Percentiles rank a stretch among this genome's conserved stretches.
These are phyloP conservation scores for Charanyca ferruginea DNA, from an alignment of 2,888 invertebrate species.

Conservation along the genomic window DNA sequence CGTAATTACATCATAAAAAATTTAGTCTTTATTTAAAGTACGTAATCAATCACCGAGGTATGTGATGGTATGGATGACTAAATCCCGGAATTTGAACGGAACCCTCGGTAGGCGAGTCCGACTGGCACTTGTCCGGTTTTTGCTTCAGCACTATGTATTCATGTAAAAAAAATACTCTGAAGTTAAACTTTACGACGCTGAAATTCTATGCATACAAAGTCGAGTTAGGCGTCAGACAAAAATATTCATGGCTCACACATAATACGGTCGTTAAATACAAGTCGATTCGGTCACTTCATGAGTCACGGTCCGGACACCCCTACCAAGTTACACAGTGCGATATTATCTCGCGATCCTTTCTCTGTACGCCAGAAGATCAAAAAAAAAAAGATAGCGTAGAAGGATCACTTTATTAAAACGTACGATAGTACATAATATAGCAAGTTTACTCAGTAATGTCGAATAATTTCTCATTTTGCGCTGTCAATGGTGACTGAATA, in stretches of 20 bases:
- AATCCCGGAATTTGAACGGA: too few relatives aligned
- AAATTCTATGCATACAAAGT: conserved; percentile 26
- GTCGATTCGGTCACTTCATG: conserved; percentile 46
- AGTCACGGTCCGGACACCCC: conserved; percentile 39
- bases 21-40: too few relatives aligned
- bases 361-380: conserved; percentile 25
- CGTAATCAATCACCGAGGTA: too few relatives aligned
- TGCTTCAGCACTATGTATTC: too few relatives aligned
- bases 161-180: neutral
- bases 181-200: neutral
- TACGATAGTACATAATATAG: neutral
- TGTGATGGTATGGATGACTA: too few relatives aligned
- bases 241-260: conserved; percentile 24
- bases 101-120: too few relatives aligned
- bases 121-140: too few relatives aligned
- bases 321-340: conserved; percentile 33
- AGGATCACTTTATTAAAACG: conserved; percentile 16
- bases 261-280: conserved; percentile 27
- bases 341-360: conserved; percentile 51
- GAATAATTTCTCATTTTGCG: too few relatives aligned
- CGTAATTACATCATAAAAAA: too few relatives aligned
- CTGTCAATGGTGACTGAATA: too few relatives aligned
- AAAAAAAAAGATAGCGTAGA: conserved; percentile 8
- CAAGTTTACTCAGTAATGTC: too few relatives aligned
- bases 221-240: conserved; percentile 15